A percentile compares a stretch with the other conserved stretches of the same genome.
Conservation (phyloP, 2,113 vertebrate species). For the Cryptotis parvus region DNA sequence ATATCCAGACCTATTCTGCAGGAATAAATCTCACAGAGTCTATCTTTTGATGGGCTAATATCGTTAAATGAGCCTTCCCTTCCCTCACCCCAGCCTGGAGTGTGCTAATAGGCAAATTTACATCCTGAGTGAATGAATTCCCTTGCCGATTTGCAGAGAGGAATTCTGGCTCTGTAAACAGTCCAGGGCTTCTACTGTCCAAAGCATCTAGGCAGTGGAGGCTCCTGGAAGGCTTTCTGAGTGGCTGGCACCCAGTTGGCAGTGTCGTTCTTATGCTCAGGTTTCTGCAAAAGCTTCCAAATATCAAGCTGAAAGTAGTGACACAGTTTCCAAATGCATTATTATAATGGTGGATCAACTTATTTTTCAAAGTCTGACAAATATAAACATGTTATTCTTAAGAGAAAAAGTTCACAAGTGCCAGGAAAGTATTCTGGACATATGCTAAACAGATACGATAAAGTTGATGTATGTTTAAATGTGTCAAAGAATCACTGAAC, state of each 20-base stretch:
- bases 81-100: not conserved
- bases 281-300: conserved; percentile 4
- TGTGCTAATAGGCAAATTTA: not conserved
- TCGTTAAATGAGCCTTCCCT: not conserved
- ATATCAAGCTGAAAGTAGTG: not conserved
- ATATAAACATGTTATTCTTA: not conserved
- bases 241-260: not conserved
- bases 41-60: not conserved
- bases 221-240: conserved; percentile 1
- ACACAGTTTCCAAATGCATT: not conserved
- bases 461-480: not conserved
- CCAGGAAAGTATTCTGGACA: not conserved
- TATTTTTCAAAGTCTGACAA: not conserved
- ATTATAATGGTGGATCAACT: not conserved
- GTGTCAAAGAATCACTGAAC: not conserved
- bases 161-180: not conserved
- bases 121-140: not conserved
- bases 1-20: conserved; percentile 1
- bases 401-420: not conserved
- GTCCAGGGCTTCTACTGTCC: not conserved
- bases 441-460: not conserved
- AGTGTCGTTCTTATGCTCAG: not conserved
- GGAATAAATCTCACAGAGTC: not conserved
- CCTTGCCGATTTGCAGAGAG: not conserved
- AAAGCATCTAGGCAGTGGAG: not conserved